Conservation (phyloP, 1,140 invertebrate genomes). For the Solen grandis region DNA sequence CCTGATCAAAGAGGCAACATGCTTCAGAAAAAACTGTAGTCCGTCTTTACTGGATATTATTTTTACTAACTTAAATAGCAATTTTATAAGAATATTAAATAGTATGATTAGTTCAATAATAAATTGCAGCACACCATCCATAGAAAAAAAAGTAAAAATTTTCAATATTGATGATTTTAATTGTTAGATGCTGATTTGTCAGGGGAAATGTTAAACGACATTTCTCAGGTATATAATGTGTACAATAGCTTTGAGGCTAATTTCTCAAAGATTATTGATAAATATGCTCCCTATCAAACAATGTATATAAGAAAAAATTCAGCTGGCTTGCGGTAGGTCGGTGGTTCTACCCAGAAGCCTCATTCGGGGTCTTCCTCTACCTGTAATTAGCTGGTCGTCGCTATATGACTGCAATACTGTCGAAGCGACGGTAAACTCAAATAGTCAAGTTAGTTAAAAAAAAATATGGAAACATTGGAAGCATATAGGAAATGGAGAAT, state of each 20-base stretch:
- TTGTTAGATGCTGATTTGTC: not conserved
- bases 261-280: not conserved
- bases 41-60: slow-evolving; percentile 9
- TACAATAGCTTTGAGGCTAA: not conserved
- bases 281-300: slow-evolving; percentile 14
- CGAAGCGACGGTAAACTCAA: too few relatives aligned
- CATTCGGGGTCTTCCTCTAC: too few relatives aligned
- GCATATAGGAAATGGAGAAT: slow-evolving; percentile 9
- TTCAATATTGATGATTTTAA: slow-evolving; percentile 39
- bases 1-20: too few relatives aligned
- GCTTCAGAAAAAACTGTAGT: too few relatives aligned
- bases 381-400: too few relatives aligned
- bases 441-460: too few relatives aligned
- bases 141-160: slow-evolving; percentile 28
- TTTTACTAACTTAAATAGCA: not conserved
- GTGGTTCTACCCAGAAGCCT: too few relatives aligned
- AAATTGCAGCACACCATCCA: slow-evolving; percentile 20
- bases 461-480: slow-evolving; percentile 17
- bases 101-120: slow-evolving; percentile 20
- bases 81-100: slow-evolving; percentile 16
- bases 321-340: too few relatives aligned
- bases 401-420: too few relatives aligned
- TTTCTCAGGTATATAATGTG: not conserved
- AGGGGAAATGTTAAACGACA: not conserved
- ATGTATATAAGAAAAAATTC: slow-evolving; percentile 16